Conservation (phyloP, 2,888 invertebrate genomes). For the Trissonchulus sp. region DNA sequence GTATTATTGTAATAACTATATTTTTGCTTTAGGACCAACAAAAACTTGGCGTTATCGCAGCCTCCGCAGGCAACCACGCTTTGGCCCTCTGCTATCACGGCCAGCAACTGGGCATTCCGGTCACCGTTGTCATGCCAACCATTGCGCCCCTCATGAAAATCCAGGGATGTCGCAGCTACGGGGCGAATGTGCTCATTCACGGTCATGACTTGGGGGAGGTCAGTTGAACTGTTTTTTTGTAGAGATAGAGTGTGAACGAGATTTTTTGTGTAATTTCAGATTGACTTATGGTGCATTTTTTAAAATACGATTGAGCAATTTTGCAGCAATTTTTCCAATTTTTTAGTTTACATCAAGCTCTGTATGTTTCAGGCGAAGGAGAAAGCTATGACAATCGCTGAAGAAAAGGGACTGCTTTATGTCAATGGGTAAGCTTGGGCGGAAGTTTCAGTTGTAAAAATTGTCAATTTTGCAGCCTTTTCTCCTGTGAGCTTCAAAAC, state of each 20-base stretch:
- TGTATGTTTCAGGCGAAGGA: conserved; percentile 61
- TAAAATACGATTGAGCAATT: neutral
- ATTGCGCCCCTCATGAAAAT: conserved; percentile 94
- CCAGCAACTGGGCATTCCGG: conserved; percentile 63
- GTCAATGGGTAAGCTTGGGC: conserved; percentile 78
- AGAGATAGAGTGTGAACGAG: too few species aligned
- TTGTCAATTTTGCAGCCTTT: too few species aligned
- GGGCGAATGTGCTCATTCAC: conserved; percentile 74
- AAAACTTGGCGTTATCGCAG: conserved; percentile 74
- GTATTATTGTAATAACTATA: too few species aligned
- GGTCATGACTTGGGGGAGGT: conserved; percentile 57
- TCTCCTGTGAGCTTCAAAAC: too few species aligned
- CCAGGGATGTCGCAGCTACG: conserved; percentile 73
- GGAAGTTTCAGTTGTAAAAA: too few species aligned
- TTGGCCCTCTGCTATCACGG: conserved; percentile 75
- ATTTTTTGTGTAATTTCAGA: too few species aligned
- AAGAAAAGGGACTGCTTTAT: conserved; percentile 67
- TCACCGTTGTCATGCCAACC: conserved; percentile 88
- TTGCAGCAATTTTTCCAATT: conserved; percentile 22
- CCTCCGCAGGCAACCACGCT: conserved; percentile 89
- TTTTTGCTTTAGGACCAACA: conserved; percentile 60
- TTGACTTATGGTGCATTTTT: too few species aligned
- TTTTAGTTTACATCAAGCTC: too few species aligned
- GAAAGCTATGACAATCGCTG: conserved; percentile 68
- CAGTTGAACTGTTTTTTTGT: too few species aligned